These are phyloP conservation scores for Orthonyx spaldingii DNA, from an alignment of 2,113 vertebrate species.

Conservation along the genomic window DNA sequence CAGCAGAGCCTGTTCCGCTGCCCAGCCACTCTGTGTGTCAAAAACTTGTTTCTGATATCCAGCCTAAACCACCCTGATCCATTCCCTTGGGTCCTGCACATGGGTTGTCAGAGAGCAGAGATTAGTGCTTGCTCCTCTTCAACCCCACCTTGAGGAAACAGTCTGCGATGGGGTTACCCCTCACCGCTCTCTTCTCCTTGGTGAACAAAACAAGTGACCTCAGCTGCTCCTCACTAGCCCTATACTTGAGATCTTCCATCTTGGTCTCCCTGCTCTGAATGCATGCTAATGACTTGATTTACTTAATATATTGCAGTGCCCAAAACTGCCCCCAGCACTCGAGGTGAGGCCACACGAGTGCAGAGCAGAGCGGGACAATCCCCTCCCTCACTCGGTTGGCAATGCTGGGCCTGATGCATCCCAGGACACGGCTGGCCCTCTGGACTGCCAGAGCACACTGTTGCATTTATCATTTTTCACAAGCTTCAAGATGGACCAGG, in stretches of 20 bases:
- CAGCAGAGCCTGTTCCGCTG: neutral
- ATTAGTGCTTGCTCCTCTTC: neutral
- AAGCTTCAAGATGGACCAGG: neutral
- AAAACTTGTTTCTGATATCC: neutral
- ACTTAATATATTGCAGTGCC: neutral
- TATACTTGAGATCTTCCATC: neutral
- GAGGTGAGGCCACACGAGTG: neutral
- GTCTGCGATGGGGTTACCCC: no score
- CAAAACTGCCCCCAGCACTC: neutral
- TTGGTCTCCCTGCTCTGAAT: neutral
- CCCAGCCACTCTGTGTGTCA: rapidly evolving
- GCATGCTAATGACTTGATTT: neutral
- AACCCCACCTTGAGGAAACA: neutral
- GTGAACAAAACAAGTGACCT: neutral
- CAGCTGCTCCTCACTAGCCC: neutral
- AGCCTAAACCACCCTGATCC: neutral
- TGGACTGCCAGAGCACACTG: neutral
- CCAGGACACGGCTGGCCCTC: rapidly evolving
- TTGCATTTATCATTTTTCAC: no score
- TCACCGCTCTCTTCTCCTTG: neutral
- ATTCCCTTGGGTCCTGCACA: neutral
- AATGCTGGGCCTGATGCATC: no score
- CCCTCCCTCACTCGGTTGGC: rapidly evolving
- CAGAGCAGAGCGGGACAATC: neutral
- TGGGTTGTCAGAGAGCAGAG: neutral